A percentile compares a stretch with the other conserved stretches of the same genome.
Evolutionary conservation across 2,888 invertebrate genomes (phyloP).

Genomic region (Heliconius sara): DNA sequence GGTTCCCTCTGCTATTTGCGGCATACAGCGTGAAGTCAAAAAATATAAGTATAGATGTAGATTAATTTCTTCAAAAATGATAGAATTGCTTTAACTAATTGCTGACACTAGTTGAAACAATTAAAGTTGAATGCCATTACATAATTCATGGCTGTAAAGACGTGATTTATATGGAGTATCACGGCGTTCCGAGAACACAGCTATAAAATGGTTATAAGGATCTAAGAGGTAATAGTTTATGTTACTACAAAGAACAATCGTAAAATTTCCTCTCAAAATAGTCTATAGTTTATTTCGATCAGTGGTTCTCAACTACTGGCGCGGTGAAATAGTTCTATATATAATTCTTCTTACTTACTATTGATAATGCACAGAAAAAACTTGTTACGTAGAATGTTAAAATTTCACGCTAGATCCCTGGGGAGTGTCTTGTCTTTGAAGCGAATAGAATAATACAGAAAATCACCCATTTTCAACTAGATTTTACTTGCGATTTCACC

Average conservation of each 20-base stretch:
- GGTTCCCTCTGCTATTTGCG: neutral
- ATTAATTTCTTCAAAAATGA: neutral
- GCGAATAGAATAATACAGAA: no score
- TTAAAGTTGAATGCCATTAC: neutral
- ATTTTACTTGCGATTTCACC: no score
- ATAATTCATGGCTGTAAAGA: slow-evolving; percentile 2
- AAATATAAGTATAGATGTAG: neutral
- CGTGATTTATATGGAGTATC: slow-evolving; percentile 7
- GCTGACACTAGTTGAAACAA: neutral
- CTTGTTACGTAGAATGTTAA: no score
- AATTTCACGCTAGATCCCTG: no score
- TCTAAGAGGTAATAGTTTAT: neutral
- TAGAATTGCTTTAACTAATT: neutral
- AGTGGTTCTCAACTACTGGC: neutral
- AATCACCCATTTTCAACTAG: no score
- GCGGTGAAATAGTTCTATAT: neutral
- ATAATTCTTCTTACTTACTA: no score
- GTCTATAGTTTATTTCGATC: neutral
- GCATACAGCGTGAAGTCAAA: neutral
- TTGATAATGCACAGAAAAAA: no score
- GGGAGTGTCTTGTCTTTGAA: no score
- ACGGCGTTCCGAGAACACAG: neutral
- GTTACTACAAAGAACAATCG: slow-evolving; percentile 11
- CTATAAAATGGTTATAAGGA: neutral
- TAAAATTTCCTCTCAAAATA: neutral